These are phyloP conservation scores for Leptopilina clavipes DNA, from an alignment of 1,140 invertebrate species.

Conservation along the genomic window DNA sequence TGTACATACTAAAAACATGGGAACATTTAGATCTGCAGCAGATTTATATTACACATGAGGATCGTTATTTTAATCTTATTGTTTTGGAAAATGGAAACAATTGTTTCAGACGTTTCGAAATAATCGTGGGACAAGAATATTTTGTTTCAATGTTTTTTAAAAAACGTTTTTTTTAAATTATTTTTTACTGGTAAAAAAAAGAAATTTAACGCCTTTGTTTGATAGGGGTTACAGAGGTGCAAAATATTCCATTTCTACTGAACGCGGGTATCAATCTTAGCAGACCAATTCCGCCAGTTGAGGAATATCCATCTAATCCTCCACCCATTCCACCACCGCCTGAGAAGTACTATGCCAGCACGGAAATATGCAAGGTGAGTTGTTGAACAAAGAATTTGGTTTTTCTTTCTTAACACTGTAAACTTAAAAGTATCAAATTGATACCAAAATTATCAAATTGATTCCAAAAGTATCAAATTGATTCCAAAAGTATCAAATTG, in stretches of 20 bases:
- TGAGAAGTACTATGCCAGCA: slow-evolving; percentile 85
- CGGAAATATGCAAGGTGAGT: slow-evolving; percentile 80
- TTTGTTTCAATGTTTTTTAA: too few species aligned
- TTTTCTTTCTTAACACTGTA: too few species aligned
- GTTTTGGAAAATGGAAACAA: not conserved
- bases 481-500: too few species aligned
- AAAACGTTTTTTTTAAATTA: too few species aligned
- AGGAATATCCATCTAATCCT: slow-evolving; percentile 80
- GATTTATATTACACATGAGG: slow-evolving; percentile 37
- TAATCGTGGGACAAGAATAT: too few species aligned
- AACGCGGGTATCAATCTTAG: slow-evolving; percentile 71
- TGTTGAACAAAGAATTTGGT: slow-evolving; percentile 35
- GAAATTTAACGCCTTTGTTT: slow-evolving; percentile 36
- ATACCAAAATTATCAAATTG: too few species aligned
- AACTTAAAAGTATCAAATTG: too few species aligned
- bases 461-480: too few species aligned
- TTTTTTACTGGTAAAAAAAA: too few species aligned
- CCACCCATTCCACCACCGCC: slow-evolving; percentile 82
- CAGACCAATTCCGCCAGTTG: slow-evolving; percentile 73
- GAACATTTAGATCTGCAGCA: not conserved
- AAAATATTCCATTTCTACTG: slow-evolving; percentile 68
- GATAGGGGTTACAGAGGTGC: slow-evolving; percentile 64
- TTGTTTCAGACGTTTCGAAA: not conserved
- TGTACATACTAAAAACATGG: slow-evolving; percentile 3
- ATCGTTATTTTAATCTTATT: slow-evolving; percentile 14